A percentile compares a stretch with the other conserved stretches of the same genome.
Conservation (phyloP, 2,888 invertebrate genomes). For the Tetranychus truncatus region DNA sequence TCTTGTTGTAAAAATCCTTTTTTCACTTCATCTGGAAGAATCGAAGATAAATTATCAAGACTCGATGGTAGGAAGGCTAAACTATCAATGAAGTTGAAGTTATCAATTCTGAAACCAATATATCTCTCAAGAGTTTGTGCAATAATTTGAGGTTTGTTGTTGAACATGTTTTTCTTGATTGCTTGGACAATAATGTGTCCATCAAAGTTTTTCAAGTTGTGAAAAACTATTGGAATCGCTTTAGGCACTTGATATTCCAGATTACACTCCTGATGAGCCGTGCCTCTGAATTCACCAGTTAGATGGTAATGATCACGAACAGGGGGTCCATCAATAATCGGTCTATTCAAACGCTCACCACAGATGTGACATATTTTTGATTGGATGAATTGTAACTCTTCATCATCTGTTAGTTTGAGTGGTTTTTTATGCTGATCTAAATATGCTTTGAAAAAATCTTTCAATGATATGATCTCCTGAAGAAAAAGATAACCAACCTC, state of each 20-base stretch:
- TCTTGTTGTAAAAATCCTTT: background rate
- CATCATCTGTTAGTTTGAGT: background rate
- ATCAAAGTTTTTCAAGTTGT: constrained; percentile 8
- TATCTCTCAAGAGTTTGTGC: background rate
- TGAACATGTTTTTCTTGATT: background rate
- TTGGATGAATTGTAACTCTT: background rate
- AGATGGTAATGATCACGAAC: constrained; percentile 4
- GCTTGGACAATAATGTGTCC: background rate
- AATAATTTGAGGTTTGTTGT: background rate
- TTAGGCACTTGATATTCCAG: background rate
- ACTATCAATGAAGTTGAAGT: background rate
- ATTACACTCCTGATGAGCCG: background rate
- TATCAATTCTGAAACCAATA: background rate
- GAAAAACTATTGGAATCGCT: background rate
- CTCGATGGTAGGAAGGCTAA: background rate
- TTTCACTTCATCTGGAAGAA: background rate
- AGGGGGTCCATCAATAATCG: no score
- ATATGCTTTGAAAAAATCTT: no score
- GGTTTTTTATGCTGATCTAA: no score
- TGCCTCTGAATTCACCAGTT: background rate
- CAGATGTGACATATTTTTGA: background rate
- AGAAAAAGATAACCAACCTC: background rate
- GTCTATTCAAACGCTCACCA: background rate
- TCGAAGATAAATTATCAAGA: background rate
- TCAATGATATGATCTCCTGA: no score